Base-by-base conservation (phyloP, 2,113 vertebrate species). In the Colossoma macropomum region DNA sequence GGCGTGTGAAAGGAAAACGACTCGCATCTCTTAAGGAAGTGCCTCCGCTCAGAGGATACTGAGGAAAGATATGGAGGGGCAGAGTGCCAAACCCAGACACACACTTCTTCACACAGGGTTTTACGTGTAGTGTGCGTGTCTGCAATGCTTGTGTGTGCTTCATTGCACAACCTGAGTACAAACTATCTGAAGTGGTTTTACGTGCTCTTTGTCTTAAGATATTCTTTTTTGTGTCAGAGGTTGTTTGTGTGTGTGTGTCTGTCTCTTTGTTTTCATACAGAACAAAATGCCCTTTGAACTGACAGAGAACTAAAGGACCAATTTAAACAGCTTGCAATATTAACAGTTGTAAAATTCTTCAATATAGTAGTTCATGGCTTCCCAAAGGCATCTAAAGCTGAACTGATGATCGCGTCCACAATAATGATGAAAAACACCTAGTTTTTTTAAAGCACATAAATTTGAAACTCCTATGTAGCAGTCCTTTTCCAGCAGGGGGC, bases 1-100 rank as follows among this genome's bases (percentile, higher is more conserved):
- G 30, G 82, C 82, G 63, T 87, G 86, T 84, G 86, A 87, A 84
- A 87, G 86, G 86, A 84, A 87, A 84, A 84, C 48, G 25, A 68
- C 82, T 79, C 28, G n/a, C 79, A 79, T 84, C 62, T 82, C 79
- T 74, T 69, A 62, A 77, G 83, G 80, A 86, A 84, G 27, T 75
- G 79, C 60, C 82, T 84, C 82, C 60, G 77, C 79, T 81, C 52
- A 63, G 68, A 69, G 79, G 86, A 87, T 81, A 77, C 79, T 32
- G 25, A 75, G 70, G 62, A 81, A 82, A 77, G 79, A 86, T 82
- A 87, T 50, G 71, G 81, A 41, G 75, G 63, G 70, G 77, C 68
- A 23, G 32, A 69, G 41, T 32, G 86, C 66, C 77, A 80, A 81
- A 75, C 81, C 27, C 75, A 79, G 60, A 77, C 6, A n/a, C 77